These are phyloP conservation scores for Parochlus steinenii DNA, from an alignment of 2,888 invertebrate genomes.

Conservation along the genomic window DNA sequence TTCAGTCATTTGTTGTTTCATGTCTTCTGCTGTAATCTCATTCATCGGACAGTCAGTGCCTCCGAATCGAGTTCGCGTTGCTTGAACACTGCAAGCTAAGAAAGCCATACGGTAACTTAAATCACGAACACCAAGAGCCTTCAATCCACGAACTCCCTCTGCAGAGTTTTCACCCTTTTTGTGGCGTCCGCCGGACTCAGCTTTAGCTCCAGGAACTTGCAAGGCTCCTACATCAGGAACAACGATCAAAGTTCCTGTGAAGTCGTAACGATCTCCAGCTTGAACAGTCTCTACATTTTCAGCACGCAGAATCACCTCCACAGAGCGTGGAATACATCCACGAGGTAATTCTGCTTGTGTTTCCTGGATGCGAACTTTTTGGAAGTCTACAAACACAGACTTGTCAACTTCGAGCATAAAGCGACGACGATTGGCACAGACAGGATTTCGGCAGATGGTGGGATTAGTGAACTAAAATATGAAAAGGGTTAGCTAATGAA, in stretches of 20 bases:
- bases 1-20: slow-evolving; percentile 87
- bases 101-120: slow-evolving; percentile 77
- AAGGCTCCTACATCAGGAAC: slow-evolving; percentile 90
- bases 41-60: slow-evolving; percentile 69
- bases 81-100: slow-evolving; percentile 79
- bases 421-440: slow-evolving; percentile 78
- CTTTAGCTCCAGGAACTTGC: slow-evolving; percentile 62
- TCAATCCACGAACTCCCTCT: slow-evolving; percentile 71
- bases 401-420: slow-evolving; percentile 88
- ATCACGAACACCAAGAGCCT: slow-evolving; percentile 72
- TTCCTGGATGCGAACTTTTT: slow-evolving; percentile 95
- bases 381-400: slow-evolving; percentile 93
- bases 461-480: slow-evolving; percentile 91
- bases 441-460: slow-evolving; percentile 89
- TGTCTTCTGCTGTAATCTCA: slow-evolving; percentile 78
- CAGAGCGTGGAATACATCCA: slow-evolving; percentile 89
- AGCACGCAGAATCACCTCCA: slow-evolving; percentile 86
- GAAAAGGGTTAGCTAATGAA: too few species aligned
- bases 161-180: slow-evolving; percentile 54
- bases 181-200: slow-evolving; percentile 62
- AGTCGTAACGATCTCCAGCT: slow-evolving; percentile 72
- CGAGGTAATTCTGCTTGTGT: slow-evolving; percentile 92
- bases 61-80: slow-evolving; percentile 76
- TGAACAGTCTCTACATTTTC: slow-evolving; percentile 93
- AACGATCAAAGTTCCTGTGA: slow-evolving; percentile 90